Base-by-base conservation (phyloP, 2,888 invertebrate genomes). In the Drosophila infuscata region DNA sequence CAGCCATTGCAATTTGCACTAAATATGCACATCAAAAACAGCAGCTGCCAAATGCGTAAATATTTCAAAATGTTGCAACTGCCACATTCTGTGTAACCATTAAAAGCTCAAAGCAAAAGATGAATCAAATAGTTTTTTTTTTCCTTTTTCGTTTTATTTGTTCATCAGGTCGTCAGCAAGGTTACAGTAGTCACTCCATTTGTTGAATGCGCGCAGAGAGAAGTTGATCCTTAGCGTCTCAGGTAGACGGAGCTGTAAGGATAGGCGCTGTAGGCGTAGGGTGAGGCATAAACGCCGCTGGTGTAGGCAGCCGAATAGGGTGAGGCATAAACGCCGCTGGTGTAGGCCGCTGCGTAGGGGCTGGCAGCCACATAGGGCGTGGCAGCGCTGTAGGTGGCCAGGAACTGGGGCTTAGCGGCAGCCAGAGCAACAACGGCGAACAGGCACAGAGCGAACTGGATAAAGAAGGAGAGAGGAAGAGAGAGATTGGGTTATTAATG, bases 191-290 rank as follows among this genome's bases (percentile, higher is more conserved):
- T 43, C 57, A 12, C 53, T 73, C 76, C 61, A 25, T 6, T 17
- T 25, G 25, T 3, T 3, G 17, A 3, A 20, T 12, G 29, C 0
- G 8, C 0, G 17, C 29, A 6, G 3, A 1, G 51, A 4, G 20
- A 5, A n/a, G 3, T 1, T 33, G 7, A 53, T 64, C 59, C 41
- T 68, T 43, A 87, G 52, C 90, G 86, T 64, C 90, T 79, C 76
- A 90, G 86, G 62, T 89, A 85, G 25, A 82, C 41, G 9, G 84
- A 86, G 74, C 90, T 87, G 74, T 87, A 87, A 56, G 89, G 91
- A 67, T 91, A 89, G 17, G 88, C 82, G 66, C 79, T 79, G 76
- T 92, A 92, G 68, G 88, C 89, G 53, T 92, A 92, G 43, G 91
- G 89, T 30, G 89, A 77, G 38, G 92, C 92, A 65, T 92, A 85